Conservation (phyloP, 2,888 invertebrate genomes). For the Pseudococcus jackbeardsleyi region DNA sequence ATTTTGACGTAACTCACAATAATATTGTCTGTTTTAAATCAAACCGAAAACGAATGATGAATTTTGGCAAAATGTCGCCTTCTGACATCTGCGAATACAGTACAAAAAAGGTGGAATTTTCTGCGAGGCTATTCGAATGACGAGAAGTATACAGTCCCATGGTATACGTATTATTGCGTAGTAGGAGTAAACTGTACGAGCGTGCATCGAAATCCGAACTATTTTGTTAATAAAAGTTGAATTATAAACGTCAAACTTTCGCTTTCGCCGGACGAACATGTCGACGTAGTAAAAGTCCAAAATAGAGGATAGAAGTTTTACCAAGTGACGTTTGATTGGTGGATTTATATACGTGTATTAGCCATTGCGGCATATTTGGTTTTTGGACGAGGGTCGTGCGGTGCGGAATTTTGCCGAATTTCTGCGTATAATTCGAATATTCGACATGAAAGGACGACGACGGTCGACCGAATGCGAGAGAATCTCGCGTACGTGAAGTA, state of each 20-base stretch:
- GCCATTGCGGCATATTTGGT: conserved; percentile 5
- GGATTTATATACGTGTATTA: conserved; percentile 15
- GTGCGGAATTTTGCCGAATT: neutral
- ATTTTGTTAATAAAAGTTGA: conserved; percentile 55
- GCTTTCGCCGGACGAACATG: conserved; percentile 26
- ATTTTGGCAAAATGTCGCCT: neutral
- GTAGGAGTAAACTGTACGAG: neutral
- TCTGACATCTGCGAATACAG: neutral
- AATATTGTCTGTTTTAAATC: neutral
- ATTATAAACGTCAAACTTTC: conserved; percentile 54
- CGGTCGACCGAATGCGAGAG: neutral
- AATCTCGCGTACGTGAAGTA: neutral
- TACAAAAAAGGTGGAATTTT: neutral
- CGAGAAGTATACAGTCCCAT: neutral
- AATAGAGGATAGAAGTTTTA: conserved; percentile 21
- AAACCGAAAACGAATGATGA: neutral
- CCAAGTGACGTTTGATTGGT: conserved; percentile 20
- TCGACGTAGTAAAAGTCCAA: neutral
- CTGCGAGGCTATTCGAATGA: neutral
- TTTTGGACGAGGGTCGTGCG: neutral
- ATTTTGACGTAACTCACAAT: neutral
- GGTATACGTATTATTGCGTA: neutral
- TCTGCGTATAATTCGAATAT: neutral
- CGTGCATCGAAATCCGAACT: neutral
- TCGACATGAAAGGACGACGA: neutral